Base-by-base conservation (phyloP, 2,888 invertebrate genomes). In the Sarcophaga variegata region DNA sequence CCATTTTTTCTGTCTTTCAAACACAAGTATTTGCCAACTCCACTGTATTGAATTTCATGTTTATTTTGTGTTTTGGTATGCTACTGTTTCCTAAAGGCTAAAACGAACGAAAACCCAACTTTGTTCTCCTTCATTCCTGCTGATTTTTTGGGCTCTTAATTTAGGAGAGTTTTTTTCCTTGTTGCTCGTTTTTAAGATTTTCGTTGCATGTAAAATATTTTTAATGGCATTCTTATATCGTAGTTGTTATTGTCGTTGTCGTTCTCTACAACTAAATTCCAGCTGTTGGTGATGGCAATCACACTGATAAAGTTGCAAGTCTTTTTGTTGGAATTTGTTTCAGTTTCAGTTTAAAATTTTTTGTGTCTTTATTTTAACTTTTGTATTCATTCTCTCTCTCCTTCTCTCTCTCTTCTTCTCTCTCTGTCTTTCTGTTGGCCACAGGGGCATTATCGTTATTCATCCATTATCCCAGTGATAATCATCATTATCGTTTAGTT, bases 21-120 rank as follows among this genome's bases (percentile, higher is more conserved):
- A 4, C 54, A 54, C 54, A 14, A 54, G 12, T 4, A 54, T 54
- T 54, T 14, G 17, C 54, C 54, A 54, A 17, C 12, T 12, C 2
- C 17, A 54, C 0, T 54, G 54, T 87, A 87, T 87, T 76, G 47
- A 87, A 81, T 87, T 87, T 87, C 83, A 78, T 78, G 64, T 78
- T 83, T 77, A 66, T 76, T 67, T 45, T 77, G 77, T 77, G 14
- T 37, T 37, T 37, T 37, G 37, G 37, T 10, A 37, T 37, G 37
- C 37, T 37, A 25, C 66, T 67, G 67, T n/a, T 47, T 8, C 45
- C 62, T 17, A 10, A 45, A 67, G 37, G 67, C 37, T 5, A 54
- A 54, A 54, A 17, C 12, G 17, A 54, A 54, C 54, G 17, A 17
- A 17, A 54, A 54, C 54, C 17, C 12, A 54, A 54, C 54, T 37